phyloP scores from a whole-genome alignment of 2,888 invertebrate genomes.

The Pycnomerus fuliginosus region DNA sequence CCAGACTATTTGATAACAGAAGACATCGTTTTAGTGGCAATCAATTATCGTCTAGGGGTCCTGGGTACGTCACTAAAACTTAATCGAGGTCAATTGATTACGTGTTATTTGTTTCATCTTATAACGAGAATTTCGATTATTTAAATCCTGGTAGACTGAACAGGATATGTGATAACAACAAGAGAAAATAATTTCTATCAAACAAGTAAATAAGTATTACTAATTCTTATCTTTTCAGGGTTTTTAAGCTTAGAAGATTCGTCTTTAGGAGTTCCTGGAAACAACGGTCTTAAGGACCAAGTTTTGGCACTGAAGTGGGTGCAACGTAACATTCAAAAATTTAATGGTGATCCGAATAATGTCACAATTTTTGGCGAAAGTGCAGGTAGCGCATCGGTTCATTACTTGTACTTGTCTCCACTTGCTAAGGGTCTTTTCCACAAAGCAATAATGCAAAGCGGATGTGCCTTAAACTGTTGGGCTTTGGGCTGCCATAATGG shows the following conservation, averaged over 20 bases:
- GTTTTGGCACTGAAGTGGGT: slow-evolving; percentile 57
- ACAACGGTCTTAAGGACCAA: slow-evolving; percentile 58
- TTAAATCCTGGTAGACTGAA: no score
- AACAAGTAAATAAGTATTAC: no score
- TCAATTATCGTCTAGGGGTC: slow-evolving; percentile 49
- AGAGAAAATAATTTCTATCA: no score
- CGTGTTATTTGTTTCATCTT: no score
- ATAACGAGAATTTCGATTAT: no score
- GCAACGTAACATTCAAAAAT: slow-evolving; percentile 53
- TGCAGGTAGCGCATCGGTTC: slow-evolving; percentile 55
- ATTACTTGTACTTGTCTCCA: slow-evolving; percentile 55
- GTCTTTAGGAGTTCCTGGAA: slow-evolving; percentile 55
- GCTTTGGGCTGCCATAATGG: slow-evolving; percentile 36
- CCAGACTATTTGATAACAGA: slow-evolving; percentile 48
- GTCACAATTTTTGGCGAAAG: slow-evolving; percentile 59
- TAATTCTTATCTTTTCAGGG: slow-evolving; percentile 42
- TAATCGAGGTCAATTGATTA: slow-evolving; percentile 12
- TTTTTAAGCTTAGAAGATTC: slow-evolving; percentile 56
- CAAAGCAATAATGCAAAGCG: slow-evolving; percentile 45
- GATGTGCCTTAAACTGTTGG: slow-evolving; percentile 40
- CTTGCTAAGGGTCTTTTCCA: slow-evolving; percentile 49
- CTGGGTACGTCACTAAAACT: slow-evolving; percentile 40
- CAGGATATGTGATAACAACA: no score
- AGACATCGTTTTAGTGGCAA: slow-evolving; percentile 46
- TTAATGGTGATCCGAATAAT: slow-evolving; percentile 57